phyloP scores from a whole-genome alignment of 2,888 invertebrate species.

The Diaperis boleti region DNA sequence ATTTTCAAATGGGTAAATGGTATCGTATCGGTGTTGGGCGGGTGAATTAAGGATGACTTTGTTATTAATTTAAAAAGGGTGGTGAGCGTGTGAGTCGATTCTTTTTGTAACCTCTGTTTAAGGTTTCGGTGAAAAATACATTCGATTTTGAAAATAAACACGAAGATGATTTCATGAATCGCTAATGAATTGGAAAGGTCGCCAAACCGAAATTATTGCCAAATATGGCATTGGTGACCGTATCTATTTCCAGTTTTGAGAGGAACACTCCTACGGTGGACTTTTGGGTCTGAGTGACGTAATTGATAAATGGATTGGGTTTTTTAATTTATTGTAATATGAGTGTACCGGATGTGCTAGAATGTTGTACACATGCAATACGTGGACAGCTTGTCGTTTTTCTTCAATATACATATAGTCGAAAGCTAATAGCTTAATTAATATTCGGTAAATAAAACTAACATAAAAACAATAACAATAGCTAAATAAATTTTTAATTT shows the following conservation, averaged over 20 bases:
- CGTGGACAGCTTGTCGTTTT: no score
- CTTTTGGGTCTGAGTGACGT: neutral
- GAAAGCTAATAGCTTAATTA: no score
- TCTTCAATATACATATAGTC: no score
- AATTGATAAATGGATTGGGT: neutral
- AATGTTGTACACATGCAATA: no score
- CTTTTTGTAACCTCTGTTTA: neutral
- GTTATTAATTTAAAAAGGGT: conserved; percentile 6
- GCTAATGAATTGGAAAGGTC: conserved; percentile 24
- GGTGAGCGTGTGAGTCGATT: no score
- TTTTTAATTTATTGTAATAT: neutral
- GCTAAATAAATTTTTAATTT: no score
- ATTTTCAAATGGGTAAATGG: conserved; percentile 27
- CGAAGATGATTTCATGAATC: neutral
- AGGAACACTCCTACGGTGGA: neutral
- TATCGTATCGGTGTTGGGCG: conserved; percentile 8
- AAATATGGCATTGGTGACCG: conserved; percentile 22
- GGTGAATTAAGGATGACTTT: conserved; percentile 18
- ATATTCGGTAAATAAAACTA: no score
- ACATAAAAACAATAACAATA: no score
- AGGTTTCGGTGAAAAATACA: conserved; percentile 8
- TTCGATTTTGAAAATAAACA: conserved; percentile 1
- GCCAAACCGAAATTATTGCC: conserved; percentile 8
- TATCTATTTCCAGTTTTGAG: neutral
- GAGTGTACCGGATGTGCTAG: neutral